Percentiles rank a stretch among this genome's conserved stretches.
Evolutionary conservation across 92 coral and sea anemone species (phyloP).

Genomic region (Umimayanthus kanabou): DNA sequence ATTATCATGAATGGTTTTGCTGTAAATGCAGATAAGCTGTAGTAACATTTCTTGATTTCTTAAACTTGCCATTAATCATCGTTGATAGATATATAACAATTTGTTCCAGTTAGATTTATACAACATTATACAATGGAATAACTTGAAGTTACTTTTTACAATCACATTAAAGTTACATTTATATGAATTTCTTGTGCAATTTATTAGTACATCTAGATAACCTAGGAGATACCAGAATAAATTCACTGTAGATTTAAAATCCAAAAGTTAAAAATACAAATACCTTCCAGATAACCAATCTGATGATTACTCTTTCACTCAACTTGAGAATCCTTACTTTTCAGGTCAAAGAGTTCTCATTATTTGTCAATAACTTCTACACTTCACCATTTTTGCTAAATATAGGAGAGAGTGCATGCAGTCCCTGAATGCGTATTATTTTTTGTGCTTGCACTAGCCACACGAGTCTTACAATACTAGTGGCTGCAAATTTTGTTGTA

Average conservation of each 20-base stretch:
- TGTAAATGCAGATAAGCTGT: background rate
- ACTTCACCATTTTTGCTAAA: no score
- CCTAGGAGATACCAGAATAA: background rate
- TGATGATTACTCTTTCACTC: no score
- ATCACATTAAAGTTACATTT: background rate
- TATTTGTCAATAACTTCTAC: no score
- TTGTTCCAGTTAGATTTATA: constrained; percentile 2
- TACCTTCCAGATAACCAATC: no score
- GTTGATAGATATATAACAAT: background rate
- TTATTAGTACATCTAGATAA: background rate
- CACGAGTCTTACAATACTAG: no score
- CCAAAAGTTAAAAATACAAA: no score
- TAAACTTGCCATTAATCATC: background rate
- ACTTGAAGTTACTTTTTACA: background rate
- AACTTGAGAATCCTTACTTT: no score
- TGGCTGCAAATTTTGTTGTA: no score
- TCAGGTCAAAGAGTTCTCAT: no score
- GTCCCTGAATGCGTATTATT: no score
- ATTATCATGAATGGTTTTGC: background rate
- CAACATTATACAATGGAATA: background rate
- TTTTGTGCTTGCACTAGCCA: no score
- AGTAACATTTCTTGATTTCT: background rate
- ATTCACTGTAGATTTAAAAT: background rate
- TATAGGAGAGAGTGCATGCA: no score
- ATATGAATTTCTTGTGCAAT: background rate